Conservation (phyloP, 2,888 invertebrate genomes). For the Cephalotes varians region DNA sequence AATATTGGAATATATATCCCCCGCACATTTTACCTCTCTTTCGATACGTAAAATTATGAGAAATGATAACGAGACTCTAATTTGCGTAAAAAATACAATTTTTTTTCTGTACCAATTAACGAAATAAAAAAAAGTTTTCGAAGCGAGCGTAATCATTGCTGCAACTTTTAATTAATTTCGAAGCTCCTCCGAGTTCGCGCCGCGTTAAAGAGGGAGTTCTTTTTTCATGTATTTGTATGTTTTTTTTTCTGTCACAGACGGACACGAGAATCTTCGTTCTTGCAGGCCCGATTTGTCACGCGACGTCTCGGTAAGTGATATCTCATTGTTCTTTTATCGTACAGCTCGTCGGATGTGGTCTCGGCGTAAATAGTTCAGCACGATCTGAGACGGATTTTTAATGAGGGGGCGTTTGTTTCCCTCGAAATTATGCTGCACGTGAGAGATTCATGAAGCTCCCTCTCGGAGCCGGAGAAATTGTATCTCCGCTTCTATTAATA, state of each 20-base stretch:
- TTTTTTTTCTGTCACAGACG: background rate
- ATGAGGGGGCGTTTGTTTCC: background rate
- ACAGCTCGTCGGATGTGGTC: background rate
- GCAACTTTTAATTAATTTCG: constrained; percentile 5
- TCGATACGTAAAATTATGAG: background rate
- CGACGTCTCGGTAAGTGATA: background rate
- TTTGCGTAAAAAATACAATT: background rate
- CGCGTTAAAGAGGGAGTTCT: background rate
- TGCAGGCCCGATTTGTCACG: background rate
- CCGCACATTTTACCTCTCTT: no score
- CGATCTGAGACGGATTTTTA: background rate
- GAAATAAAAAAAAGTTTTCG: background rate
- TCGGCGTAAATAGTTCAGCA: background rate
- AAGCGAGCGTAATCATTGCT: background rate
- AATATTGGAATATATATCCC: background rate
- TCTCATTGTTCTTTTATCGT: background rate
- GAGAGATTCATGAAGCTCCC: background rate
- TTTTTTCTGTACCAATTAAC: background rate
- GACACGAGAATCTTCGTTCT: background rate
- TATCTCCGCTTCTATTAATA: background rate
- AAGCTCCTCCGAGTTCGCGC: background rate
- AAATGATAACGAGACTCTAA: background rate
- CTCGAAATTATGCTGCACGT: background rate
- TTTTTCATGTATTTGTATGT: background rate
- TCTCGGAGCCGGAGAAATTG: background rate